These are phyloP conservation scores for Mesopsocus fuscifrons DNA, from an alignment of 2,888 invertebrate species.

Conservation along the genomic window DNA sequence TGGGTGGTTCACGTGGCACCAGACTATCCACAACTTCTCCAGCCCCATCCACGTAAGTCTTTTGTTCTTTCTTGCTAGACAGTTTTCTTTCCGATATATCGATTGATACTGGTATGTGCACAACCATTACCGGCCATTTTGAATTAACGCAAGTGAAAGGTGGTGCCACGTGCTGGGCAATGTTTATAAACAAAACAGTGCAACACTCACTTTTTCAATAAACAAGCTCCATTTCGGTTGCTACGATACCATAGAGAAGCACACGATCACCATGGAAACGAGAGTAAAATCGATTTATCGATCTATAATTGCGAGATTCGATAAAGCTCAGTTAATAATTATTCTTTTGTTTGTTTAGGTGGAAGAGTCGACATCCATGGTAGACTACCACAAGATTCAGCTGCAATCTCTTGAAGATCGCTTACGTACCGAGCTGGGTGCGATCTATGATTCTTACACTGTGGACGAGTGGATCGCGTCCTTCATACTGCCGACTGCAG, in stretches of 20 bases:
- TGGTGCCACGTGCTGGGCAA: too few species aligned
- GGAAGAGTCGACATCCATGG: slow-evolving; percentile 26
- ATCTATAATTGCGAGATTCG: too few species aligned
- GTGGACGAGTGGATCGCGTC: slow-evolving; percentile 28
- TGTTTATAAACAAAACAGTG: too few species aligned
- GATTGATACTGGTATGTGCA: too few species aligned
- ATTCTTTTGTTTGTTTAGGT: slow-evolving; percentile 19
- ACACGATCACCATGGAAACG: too few species aligned
- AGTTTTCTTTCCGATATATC: not conserved
- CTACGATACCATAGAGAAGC: too few species aligned
- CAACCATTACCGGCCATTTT: too few species aligned
- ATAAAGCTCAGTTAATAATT: too few species aligned
- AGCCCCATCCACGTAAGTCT: slow-evolving; percentile 27
- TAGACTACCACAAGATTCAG: slow-evolving; percentile 26
- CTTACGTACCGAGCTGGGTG: slow-evolving; percentile 25
- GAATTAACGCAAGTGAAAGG: too few species aligned
- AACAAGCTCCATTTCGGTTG: too few species aligned
- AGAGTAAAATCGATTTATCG: too few species aligned
- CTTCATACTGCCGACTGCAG: slow-evolving; percentile 24
- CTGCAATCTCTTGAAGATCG: slow-evolving; percentile 26
- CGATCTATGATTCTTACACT: slow-evolving; percentile 27
- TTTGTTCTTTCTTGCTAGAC: slow-evolving; percentile 1
- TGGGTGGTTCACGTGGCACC: slow-evolving; percentile 34
- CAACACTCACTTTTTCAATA: too few species aligned
- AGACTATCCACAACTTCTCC: slow-evolving; percentile 29